Conservation (phyloP, 2,797 vertebrate species). For the Tadarida brasiliensis region DNA sequence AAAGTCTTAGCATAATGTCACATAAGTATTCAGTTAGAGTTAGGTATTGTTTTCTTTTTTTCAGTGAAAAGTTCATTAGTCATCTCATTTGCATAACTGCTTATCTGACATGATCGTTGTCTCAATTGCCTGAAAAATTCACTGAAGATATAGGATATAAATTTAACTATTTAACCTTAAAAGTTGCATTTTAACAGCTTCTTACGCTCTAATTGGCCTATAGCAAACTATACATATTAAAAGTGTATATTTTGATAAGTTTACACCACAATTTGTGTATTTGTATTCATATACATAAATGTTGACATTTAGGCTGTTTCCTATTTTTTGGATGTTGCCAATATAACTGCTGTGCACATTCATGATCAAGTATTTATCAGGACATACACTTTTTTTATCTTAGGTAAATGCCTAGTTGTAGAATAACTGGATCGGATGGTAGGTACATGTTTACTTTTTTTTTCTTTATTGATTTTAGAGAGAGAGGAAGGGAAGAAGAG, state of each 20-base stretch:
- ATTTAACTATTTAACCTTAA: conserved; percentile 18
- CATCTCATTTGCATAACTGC: conserved; percentile 33
- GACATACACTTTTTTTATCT: conserved; percentile 21
- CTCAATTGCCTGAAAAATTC: conserved; percentile 2
- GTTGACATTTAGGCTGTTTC: conserved; percentile 29
- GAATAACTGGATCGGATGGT: neutral
- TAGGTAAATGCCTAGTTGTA: conserved; percentile 8
- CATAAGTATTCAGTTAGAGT: conserved; percentile 20
- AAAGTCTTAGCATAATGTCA: neutral
- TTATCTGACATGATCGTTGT: neutral
- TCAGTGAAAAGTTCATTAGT: neutral
- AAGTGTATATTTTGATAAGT: neutral
- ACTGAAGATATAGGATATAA: conserved; percentile 4
- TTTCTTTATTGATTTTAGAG: no score
- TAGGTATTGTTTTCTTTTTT: neutral
- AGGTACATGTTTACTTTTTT: neutral
- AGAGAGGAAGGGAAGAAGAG: no score
- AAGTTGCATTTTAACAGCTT: conserved; percentile 11
- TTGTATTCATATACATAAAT: conserved; percentile 9
- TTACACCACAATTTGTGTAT: conserved; percentile 7
- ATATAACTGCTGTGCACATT: conserved; percentile 23
- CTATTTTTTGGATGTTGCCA: neutral
- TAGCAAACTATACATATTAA: neutral
- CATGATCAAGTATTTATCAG: neutral
- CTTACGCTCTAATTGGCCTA: neutral